Evolutionary conservation across 2,797 vertebrate genomes (phyloP).

Genomic region (Myripristis jacobus): DNA sequence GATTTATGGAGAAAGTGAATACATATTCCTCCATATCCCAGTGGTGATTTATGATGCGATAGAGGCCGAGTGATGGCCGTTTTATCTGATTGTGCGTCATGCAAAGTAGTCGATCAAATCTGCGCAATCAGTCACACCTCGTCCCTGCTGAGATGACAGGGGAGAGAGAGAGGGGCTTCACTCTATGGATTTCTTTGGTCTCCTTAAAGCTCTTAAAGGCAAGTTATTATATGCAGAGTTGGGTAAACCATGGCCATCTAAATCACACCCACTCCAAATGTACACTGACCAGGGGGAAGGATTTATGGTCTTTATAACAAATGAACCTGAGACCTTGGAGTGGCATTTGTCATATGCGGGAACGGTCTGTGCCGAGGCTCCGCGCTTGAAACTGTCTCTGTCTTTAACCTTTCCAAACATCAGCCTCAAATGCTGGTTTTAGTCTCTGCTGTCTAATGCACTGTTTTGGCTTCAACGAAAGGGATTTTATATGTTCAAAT

Average conservation of each 20-base stretch:
- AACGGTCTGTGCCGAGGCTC: constrained; percentile 10
- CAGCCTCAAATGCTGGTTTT: neutral
- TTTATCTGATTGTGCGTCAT: constrained; percentile 84
- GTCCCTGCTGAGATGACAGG: constrained; percentile 60
- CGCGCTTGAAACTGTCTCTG: constrained; percentile 28
- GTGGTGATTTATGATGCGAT: constrained; percentile 80
- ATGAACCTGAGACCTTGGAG: constrained; percentile 41
- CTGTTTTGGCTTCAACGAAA: constrained; percentile 1
- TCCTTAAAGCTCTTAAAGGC: constrained; percentile 61
- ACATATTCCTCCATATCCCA: constrained; percentile 80
- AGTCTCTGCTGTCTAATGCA: constrained; percentile 3
- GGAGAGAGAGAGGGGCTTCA: constrained; percentile 60
- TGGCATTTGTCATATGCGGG: constrained; percentile 53
- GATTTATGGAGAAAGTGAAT: constrained; percentile 82
- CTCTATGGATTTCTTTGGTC: constrained; percentile 53
- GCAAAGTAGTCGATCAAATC: constrained; percentile 83
- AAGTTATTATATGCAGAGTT: constrained; percentile 71
- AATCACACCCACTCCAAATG: constrained; percentile 61
- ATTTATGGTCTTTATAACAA: constrained; percentile 64
- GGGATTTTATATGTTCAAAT: constrained; percentile 33
- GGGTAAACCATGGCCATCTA: constrained; percentile 60
- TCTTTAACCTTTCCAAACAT: constrained; percentile 37
- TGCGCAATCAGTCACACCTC: constrained; percentile 74
- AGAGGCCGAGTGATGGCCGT: constrained; percentile 78
- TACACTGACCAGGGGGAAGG: constrained; percentile 29